phyloP scores from a whole-genome alignment of 2,113 vertebrate genomes.

The Polypterus senegalus region DNA sequence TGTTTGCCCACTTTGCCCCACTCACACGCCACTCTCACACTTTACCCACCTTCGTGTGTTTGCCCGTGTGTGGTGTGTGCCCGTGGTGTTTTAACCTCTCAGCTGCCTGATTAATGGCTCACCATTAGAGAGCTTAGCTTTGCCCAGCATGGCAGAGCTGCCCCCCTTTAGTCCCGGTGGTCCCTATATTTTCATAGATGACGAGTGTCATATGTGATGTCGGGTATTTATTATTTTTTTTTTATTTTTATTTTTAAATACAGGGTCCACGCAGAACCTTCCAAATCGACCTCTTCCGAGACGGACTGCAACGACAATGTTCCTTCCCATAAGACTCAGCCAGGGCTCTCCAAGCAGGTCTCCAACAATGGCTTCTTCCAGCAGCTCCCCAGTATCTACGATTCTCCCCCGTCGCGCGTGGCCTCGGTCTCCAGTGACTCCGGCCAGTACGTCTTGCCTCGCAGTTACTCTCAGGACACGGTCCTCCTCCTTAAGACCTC shows the following conservation, averaged over 20 bases:
- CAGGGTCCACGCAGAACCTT: slow-evolving; percentile 68
- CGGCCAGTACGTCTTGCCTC: slow-evolving; percentile 75
- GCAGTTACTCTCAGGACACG: slow-evolving; percentile 87
- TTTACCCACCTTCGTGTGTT: too few relatives aligned
- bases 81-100: too few relatives aligned
- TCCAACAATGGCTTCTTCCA: slow-evolving; percentile 80
- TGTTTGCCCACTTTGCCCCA: too few relatives aligned
- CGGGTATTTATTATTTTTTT: neutral
- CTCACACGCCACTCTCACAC: too few relatives aligned
- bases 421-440: slow-evolving; percentile 57
- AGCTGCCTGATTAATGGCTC: too few relatives aligned
- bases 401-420: slow-evolving; percentile 69
- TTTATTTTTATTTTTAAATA: slow-evolving; percentile 18
- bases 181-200: neutral
- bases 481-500: slow-evolving; percentile 67
- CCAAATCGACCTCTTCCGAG: slow-evolving; percentile 82
- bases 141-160: too few relatives aligned
- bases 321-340: slow-evolving; percentile 60
- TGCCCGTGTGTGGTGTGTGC: too few relatives aligned
- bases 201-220: neutral
- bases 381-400: slow-evolving; percentile 55
- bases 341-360: slow-evolving; percentile 55
- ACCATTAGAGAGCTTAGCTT: too few relatives aligned
- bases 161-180: too few relatives aligned
- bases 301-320: slow-evolving; percentile 95